Evolutionary conservation across 1,140 invertebrate species (phyloP), one percentile per base, ranked within the genome.

Genomic region (Pseudomyrmex sp.): DNA sequence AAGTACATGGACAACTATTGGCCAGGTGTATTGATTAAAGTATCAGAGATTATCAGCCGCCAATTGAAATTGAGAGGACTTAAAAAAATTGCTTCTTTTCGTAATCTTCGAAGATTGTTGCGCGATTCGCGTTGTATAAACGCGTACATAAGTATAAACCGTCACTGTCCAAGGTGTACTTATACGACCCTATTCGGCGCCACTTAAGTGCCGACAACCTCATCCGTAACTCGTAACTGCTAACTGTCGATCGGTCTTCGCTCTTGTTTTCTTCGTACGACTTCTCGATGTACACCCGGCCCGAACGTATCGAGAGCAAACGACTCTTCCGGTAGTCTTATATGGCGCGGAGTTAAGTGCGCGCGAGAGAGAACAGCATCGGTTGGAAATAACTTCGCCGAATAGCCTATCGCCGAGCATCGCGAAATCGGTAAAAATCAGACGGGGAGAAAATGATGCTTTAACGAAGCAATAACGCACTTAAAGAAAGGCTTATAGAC

Each of bases 391-490:
- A 89, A 86, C 44, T 88, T 56, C 13, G 23, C 18, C 13, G 74
- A 89, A 88, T 82, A 70, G 80, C 58, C 62, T 56, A 26, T n/a
- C n/a, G 62, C 54, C 59, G 54, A 72, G 70, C 52, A 56, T 84
- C 85, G 83, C 46, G 68, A 62, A 35, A 35, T 35, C 87, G 20
- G 44, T 84, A 80, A 76, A 88, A 88, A 89, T 88, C 79, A 63
- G 59, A 65, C 62, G 84, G 82, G 56, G 56, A 83, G 79, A 88
- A 89, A 88, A 89, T 84, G 87, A 86, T 52, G 70, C 82, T 89
- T 89, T 86, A 88, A 86, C 87, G 84, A 86, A 86, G 87, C 87
- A 84, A 88, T 88, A 89, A 89, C 84, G 59, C 83, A 83, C 62
- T 50, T 59, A 88, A 88, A 86, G 87, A 82, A 88, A 86, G 66